phyloP scores from a whole-genome alignment of 1,140 invertebrate genomes.

The Lepidotrigona ventralis region DNA sequence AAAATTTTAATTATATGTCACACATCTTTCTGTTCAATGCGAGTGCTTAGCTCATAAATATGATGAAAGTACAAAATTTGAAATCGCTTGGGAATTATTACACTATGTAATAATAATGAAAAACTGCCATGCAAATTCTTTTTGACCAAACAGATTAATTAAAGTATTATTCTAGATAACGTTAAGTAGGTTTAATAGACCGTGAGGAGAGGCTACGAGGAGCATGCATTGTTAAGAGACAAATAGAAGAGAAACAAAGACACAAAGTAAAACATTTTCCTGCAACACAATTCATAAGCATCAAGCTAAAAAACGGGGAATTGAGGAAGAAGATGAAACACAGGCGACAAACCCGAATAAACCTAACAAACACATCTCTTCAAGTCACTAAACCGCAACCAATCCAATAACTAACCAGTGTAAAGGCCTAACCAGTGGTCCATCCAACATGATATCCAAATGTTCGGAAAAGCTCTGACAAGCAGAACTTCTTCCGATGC shows the following conservation, averaged over 20 bases:
- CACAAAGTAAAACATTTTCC: not conserved
- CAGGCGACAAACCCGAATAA: not conserved
- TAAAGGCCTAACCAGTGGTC: conserved; percentile 83
- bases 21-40: not conserved
- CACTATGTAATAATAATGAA: too few species aligned
- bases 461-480: conserved; percentile 51
- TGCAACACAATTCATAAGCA: not conserved
- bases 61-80: not conserved
- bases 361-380: not conserved
- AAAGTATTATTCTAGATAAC: not conserved
- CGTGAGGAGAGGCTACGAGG: too few species aligned
- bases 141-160: not conserved
- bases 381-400: conserved; percentile 23
- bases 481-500: conserved; percentile 75
- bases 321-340: not conserved
- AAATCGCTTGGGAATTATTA: not conserved
- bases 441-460: conserved; percentile 83
- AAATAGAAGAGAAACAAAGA: not conserved
- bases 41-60: not conserved
- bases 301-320: not conserved
- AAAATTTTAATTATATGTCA: not conserved
- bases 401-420: conserved; percentile 82
- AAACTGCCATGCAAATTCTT: not conserved
- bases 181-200: not conserved
- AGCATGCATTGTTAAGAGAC: not conserved